Evolutionary conservation across 2,888 invertebrate genomes (phyloP).

Genomic region (Orthosia gracilis): DNA sequence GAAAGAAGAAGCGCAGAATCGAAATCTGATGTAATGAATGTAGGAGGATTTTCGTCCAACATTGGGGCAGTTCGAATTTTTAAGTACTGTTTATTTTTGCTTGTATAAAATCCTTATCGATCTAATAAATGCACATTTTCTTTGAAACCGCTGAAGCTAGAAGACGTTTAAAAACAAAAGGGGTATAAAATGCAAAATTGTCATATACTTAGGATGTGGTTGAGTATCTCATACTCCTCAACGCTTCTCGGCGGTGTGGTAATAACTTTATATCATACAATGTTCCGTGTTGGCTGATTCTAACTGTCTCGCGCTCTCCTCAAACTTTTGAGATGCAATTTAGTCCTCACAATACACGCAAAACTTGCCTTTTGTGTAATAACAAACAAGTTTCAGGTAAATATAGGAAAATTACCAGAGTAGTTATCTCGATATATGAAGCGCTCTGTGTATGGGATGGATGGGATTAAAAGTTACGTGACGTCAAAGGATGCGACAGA

Average conservation of each 20-base stretch:
- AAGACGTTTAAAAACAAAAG: background rate
- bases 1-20: too few relatives aligned
- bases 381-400: slow-evolving; percentile 52
- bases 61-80: too few relatives aligned
- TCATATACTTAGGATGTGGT: slow-evolving; percentile 3
- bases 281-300: slow-evolving; percentile 36
- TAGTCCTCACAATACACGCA: slow-evolving; percentile 44
- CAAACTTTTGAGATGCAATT: slow-evolving; percentile 62
- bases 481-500: background rate
- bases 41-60: too few relatives aligned
- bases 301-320: slow-evolving; percentile 41
- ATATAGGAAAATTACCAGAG: slow-evolving; percentile 27
- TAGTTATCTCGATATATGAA: slow-evolving; percentile 26
- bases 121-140: background rate
- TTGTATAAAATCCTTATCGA: background rate
- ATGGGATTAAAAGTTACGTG: slow-evolving; percentile 13
- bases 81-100: too few relatives aligned
- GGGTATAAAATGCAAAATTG: background rate
- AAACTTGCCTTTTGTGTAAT: slow-evolving; percentile 48
- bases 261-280: slow-evolving; percentile 50
- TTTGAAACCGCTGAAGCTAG: background rate
- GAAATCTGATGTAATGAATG: too few relatives aligned
- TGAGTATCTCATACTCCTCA: background rate
- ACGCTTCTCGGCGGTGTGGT: slow-evolving; percentile 18
- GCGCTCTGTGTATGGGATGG: background rate